Evolutionary conservation across 2,888 invertebrate species (phyloP).

Genomic region (Alsophila aescularia): DNA sequence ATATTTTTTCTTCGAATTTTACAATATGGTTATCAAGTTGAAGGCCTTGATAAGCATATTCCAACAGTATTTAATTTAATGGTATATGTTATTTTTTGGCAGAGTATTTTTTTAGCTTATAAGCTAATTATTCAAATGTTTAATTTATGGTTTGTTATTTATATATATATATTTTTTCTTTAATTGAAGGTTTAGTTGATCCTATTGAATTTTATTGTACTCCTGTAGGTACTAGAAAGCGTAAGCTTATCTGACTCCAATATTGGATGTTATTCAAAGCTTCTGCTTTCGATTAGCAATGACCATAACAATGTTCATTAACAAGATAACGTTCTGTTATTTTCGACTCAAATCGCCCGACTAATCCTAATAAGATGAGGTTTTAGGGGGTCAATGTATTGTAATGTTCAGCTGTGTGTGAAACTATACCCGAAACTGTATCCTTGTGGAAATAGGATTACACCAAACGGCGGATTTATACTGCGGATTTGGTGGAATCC

Average conservation of each 20-base stretch:
- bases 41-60: no score
- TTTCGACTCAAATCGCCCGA: constrained; percentile 28
- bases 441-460: constrained; percentile 66
- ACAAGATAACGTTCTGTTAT: constrained; percentile 32
- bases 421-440: constrained; percentile 64
- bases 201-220: constrained; percentile 1
- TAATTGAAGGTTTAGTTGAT: background rate
- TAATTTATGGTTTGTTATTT: no score
- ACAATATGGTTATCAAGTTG: no score
- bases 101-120: no score
- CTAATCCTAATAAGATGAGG: constrained; percentile 41
- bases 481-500: constrained; percentile 70
- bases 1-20: no score
- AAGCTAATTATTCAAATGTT: no score
- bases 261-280: constrained; percentile 18
- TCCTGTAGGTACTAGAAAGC: background rate
- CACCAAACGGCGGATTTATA: constrained; percentile 74
- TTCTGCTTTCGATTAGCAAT: constrained; percentile 29
- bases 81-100: no score
- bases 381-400: constrained; percentile 56
- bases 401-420: constrained; percentile 62
- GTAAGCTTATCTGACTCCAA: constrained; percentile 14
- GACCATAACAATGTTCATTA: constrained; percentile 35
- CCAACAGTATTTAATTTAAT: no score
- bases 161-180: constrained; percentile 5